These are phyloP conservation scores for Todiramphus saurophagus DNA, from an alignment of 2,113 vertebrate species.

Conservation along the genomic window DNA sequence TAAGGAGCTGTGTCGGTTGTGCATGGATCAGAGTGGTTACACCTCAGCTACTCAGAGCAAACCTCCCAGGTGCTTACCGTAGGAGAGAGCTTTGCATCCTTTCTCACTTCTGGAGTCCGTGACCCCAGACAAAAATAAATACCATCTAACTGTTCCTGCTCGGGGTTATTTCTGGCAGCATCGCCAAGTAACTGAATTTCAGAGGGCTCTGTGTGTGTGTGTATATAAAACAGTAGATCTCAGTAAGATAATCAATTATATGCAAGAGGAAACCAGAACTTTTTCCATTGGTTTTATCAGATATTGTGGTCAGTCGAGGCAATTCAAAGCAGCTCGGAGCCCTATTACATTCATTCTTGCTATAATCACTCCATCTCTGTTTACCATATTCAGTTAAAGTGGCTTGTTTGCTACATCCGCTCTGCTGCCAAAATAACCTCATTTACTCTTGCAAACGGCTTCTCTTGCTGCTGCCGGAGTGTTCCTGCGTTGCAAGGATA, in stretches of 20 bases:
- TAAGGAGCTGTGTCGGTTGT: not conserved
- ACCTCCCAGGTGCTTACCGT: slow-evolving; percentile 21
- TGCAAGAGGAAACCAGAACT: slow-evolving; percentile 87
- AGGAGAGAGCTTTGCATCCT: slow-evolving; percentile 45
- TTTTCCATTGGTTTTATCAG: slow-evolving; percentile 91
- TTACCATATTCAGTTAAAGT: slow-evolving; percentile 89
- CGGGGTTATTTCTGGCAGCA: slow-evolving; percentile 68
- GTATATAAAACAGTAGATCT: slow-evolving; percentile 75
- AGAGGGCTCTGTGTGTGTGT: slow-evolving; percentile 2
- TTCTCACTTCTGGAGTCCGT: slow-evolving; percentile 29
- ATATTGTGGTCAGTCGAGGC: slow-evolving; percentile 81
- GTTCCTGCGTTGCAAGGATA: slow-evolving; percentile 28
- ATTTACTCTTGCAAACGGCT: slow-evolving; percentile 68
- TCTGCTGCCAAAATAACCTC: slow-evolving; percentile 80
- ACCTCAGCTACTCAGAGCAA: not conserved
- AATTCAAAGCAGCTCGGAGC: slow-evolving; percentile 79
- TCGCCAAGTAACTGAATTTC: slow-evolving; percentile 70
- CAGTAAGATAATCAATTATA: slow-evolving; percentile 84
- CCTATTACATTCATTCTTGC: slow-evolving; percentile 80
- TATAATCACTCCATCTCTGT: slow-evolving; percentile 84
- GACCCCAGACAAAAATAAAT: slow-evolving; percentile 59
- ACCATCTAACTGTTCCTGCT: slow-evolving; percentile 56
- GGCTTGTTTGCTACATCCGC: slow-evolving; percentile 80
- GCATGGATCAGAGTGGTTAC: not conserved
- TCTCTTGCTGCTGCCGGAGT: slow-evolving; percentile 6